Conservation (phyloP, 2,888 invertebrate species). For the Lagria hirta region DNA sequence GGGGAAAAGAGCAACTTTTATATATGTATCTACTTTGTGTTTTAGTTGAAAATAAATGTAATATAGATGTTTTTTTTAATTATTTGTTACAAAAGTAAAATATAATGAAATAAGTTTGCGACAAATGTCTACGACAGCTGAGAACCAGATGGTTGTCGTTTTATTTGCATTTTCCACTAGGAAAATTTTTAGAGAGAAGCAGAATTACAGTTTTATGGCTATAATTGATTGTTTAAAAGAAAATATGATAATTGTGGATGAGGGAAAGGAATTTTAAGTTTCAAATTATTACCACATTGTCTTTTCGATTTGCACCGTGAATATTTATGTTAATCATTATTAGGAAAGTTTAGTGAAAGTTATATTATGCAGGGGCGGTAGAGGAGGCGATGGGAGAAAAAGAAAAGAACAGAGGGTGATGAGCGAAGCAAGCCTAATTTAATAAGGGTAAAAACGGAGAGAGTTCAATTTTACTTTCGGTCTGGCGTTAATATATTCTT, state of each 20-base stretch:
- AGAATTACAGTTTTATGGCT: conserved; percentile 31
- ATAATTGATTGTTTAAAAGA: conserved; percentile 40
- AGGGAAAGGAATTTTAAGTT: conserved; percentile 29
- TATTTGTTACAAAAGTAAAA: conserved; percentile 17
- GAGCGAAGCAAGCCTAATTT: conserved; percentile 44
- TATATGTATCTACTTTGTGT: too few relatives aligned
- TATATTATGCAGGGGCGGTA: conserved; percentile 40
- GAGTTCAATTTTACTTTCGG: conserved; percentile 35
- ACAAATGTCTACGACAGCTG: conserved; percentile 14
- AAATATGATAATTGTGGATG: conserved; percentile 31
- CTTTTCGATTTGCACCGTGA: conserved; percentile 36
- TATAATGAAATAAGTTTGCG: conserved; percentile 6
- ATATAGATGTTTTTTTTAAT: too few relatives aligned
- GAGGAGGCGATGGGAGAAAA: conserved; percentile 33
- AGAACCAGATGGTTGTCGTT: conserved; percentile 13
- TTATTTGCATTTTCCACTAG: conserved; percentile 14
- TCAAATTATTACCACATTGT: conserved; percentile 32
- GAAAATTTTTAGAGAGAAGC: conserved; percentile 11
- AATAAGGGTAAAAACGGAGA: conserved; percentile 41
- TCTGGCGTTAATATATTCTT: conserved; percentile 30
- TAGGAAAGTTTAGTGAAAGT: conserved; percentile 42
- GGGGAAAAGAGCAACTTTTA: too few relatives aligned
- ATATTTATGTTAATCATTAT: conserved; percentile 48
- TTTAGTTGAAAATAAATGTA: too few relatives aligned
- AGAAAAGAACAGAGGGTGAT: conserved; percentile 39